Evolutionary conservation across 2,888 invertebrate species (phyloP).

Genomic region (Byasa hedistus): DNA sequence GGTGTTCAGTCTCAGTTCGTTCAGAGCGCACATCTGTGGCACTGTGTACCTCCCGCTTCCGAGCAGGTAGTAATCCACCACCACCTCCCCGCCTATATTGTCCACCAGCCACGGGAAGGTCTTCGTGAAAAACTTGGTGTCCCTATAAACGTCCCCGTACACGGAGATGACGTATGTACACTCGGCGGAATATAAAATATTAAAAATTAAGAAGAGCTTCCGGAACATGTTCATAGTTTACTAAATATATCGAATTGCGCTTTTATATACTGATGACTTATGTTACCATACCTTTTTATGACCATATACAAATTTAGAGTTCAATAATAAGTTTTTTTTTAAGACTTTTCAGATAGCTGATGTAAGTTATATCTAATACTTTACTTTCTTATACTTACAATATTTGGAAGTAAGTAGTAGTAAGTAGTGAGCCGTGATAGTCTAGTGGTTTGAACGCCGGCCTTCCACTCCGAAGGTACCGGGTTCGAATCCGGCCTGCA

Average conservation of each 20-base stretch:
- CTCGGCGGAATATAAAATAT: conserved; percentile 4
- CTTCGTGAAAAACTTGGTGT: conserved; percentile 45
- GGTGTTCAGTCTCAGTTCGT: conserved; percentile 43
- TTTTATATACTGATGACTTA: not conserved
- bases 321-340: not conserved
- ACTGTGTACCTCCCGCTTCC: conserved; percentile 54
- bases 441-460: too few relatives aligned
- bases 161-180: conserved; percentile 39
- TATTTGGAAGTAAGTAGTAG: too few relatives aligned
- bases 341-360: too few relatives aligned
- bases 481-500: too few relatives aligned
- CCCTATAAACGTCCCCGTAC: conserved; percentile 46
- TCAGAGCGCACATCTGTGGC: conserved; percentile 54
- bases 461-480: too few relatives aligned
- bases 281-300: not conserved
- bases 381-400: not conserved
- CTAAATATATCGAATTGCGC: not conserved
- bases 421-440: too few relatives aligned
- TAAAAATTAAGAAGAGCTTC: not conserved
- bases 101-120: conserved; percentile 55
- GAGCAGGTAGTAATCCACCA: conserved; percentile 45
- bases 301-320: too few relatives aligned
- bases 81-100: conserved; percentile 53
- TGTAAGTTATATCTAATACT: too few relatives aligned
- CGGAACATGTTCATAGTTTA: conserved; percentile 4